These are phyloP conservation scores for Odocoileus virginianus DNA, from an alignment of 2,113 vertebrate genomes.

Conservation along the genomic window DNA sequence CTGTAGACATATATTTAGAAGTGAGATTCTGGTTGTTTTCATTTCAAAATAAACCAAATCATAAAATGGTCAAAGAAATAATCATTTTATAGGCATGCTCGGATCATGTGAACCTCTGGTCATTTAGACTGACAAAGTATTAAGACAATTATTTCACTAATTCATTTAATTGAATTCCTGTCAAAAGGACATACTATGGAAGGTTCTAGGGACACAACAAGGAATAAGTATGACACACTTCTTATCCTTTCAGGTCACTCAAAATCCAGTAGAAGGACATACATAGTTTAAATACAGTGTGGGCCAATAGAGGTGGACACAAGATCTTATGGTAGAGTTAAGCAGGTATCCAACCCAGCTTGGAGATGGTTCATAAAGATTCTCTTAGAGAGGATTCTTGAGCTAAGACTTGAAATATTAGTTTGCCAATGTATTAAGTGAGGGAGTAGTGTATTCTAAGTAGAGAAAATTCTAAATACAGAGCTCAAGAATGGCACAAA, in stretches of 20 bases:
- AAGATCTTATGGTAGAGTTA: background rate
- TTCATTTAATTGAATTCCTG: background rate
- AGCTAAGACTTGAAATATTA: background rate
- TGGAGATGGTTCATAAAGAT: background rate
- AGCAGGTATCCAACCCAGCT: background rate
- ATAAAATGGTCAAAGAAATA: background rate
- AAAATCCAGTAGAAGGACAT: background rate
- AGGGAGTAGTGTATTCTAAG: background rate
- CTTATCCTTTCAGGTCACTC: background rate
- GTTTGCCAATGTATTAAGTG: background rate
- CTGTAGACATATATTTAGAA: background rate
- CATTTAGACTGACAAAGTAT: background rate
- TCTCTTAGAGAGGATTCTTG: background rate
- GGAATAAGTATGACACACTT: background rate
- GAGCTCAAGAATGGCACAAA: background rate
- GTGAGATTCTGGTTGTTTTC: background rate
- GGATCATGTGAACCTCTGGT: background rate
- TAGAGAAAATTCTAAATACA: background rate
- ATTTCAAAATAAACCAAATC: constrained; percentile 19
- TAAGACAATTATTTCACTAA: background rate
- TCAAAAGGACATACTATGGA: background rate
- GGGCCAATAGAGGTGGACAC: background rate
- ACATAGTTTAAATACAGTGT: background rate
- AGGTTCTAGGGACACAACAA: background rate
- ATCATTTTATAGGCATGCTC: background rate